Evolutionary conservation across 2,113 vertebrate genomes (phyloP), one percentile per base, ranked within the genome.

Genomic region (Sinosuthora webbiana): DNA sequence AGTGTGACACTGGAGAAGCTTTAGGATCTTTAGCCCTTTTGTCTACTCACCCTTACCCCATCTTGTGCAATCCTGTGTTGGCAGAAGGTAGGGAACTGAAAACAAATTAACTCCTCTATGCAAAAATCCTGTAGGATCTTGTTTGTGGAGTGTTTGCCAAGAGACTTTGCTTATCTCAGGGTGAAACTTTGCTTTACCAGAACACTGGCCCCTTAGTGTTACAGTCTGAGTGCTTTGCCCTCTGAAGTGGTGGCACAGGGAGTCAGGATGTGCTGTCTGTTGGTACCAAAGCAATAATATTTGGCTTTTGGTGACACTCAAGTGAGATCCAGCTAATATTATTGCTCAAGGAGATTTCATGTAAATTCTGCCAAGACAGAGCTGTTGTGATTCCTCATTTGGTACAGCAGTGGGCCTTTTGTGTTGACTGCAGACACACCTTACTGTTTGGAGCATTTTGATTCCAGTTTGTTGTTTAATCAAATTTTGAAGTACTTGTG

Each of bases 21-120:
- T 64, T 63, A 64, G 52, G 45, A 78, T 21, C 39, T 47, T 68
- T 64, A 90, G 60, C 21, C 41, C 39, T 92, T 90, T 68, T 9
- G 4, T 81, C 69, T 92, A 10, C 25, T 81, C 35, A 82, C 50
- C 67, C 57, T 16, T 76, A 90, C 28, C 21, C 17, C 47, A 47
- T 87, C 49, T 84, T 90, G 73, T 87, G 90, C 80, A 94, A 95
- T 93, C 21, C 44, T 42, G 18, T 71, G 24, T 60, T 95, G 76
- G 44, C 73, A 95, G 83, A 77, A 93, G 74, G 57, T 21, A 31
- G 7, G 28, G 47, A 83, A 60, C 70, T 81, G n/a, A 57, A 87
- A 89, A 70, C 84, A 93, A 77, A 64, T 31, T 14, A 64, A 56
- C 49, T 81, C 52, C 71, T 37, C 52, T 20, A 6, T 74, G 64